These are phyloP conservation scores for Papilio xuthus DNA, from an alignment of 1,140 invertebrate genomes.

Conservation along the genomic window DNA sequence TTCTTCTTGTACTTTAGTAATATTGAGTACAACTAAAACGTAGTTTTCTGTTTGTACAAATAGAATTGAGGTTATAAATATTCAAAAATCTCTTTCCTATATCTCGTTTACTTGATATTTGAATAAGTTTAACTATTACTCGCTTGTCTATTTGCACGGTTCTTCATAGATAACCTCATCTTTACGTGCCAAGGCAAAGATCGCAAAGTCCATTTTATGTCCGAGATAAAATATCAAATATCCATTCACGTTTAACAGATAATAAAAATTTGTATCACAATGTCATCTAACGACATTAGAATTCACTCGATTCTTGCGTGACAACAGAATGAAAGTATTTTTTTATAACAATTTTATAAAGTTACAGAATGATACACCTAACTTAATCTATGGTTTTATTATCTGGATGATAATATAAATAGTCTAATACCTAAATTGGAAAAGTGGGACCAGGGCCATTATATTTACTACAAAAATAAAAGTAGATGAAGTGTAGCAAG, in stretches of 20 bases:
- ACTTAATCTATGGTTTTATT: no score
- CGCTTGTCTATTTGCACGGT: not conserved
- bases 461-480: no score
- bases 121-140: not conserved
- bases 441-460: no score
- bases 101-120: not conserved
- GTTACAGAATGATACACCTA: no score
- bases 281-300: not conserved
- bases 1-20: no score
- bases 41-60: not conserved
- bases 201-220: slow-evolving; percentile 14
- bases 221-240: slow-evolving; percentile 12
- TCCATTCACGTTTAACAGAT: not conserved
- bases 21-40: no score
- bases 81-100: not conserved
- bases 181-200: slow-evolving; percentile 13
- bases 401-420: no score
- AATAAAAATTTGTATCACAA: not conserved
- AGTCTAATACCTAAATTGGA: no score
- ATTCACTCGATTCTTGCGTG: not conserved
- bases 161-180: slow-evolving; percentile 10
- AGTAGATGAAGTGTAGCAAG: no score
- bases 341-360: not conserved
- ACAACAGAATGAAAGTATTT: not conserved
- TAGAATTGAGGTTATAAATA: not conserved